Evolutionary conservation across 2,888 invertebrate species (phyloP).

Genomic region (Zeuzera pyrina): DNA sequence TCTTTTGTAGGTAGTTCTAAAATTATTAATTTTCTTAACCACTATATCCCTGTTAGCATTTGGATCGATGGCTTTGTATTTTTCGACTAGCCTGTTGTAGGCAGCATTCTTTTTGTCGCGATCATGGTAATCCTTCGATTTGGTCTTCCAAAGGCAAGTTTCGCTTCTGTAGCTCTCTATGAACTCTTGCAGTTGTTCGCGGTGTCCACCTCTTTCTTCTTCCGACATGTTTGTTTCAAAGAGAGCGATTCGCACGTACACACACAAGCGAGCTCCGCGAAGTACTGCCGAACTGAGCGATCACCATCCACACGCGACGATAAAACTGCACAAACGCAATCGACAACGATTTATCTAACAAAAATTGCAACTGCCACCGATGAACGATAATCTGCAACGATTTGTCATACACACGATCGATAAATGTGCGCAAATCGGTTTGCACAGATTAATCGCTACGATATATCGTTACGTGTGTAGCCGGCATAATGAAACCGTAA

Average conservation of each 20-base stretch:
- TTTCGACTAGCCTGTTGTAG: constrained; percentile 9
- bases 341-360: constrained; percentile 11
- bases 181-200: constrained; percentile 7
- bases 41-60: constrained; percentile 8
- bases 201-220: constrained; percentile 6
- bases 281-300: constrained; percentile 5
- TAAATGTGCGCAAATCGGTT: too few species aligned
- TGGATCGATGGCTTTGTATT: constrained; percentile 9
- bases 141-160: too few species aligned
- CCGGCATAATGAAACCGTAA: too few species aligned
- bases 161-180: constrained; percentile 11
- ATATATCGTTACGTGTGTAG: too few species aligned
- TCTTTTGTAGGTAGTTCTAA: constrained; percentile 7
- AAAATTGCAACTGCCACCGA: too few species aligned
- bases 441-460: too few species aligned
- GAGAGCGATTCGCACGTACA: constrained; percentile 3
- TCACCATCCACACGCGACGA: constrained; percentile 3
- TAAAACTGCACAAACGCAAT: too few species aligned
- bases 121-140: constrained; percentile 9
- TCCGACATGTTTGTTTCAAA: constrained; percentile 2
- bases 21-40: constrained; percentile 7
- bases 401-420: constrained; percentile 10
- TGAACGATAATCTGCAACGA: too few species aligned
- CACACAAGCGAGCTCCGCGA: constrained; percentile 3
- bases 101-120: constrained; percentile 12